These are phyloP conservation scores for Tanytarsus gracilentus DNA, from an alignment of 2,888 invertebrate genomes.

Conservation along the genomic window DNA sequence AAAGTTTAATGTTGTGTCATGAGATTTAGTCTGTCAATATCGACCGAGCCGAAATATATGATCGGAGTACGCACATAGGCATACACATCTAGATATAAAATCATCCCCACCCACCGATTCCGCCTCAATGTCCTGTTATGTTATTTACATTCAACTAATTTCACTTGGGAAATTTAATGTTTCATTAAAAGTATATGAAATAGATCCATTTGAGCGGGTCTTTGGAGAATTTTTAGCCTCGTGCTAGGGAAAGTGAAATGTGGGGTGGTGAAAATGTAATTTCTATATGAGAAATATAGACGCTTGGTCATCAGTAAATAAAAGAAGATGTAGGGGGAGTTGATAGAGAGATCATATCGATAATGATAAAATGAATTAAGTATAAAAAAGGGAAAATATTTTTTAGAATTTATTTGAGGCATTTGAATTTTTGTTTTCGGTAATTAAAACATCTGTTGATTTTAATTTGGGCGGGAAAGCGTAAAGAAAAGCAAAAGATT, in stretches of 20 bases:
- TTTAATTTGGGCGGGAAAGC: too few species aligned
- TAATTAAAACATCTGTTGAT: too few species aligned
- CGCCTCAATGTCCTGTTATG: background rate
- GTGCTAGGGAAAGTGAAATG: background rate
- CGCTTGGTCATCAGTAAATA: background rate
- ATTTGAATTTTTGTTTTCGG: too few species aligned
- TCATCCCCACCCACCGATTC: background rate
- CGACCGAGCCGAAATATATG: too few species aligned
- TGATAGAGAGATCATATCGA: constrained; percentile 9
- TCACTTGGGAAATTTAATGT: constrained; percentile 7
- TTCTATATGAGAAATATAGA: background rate
- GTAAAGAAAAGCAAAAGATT: too few species aligned
- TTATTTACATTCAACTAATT: constrained; percentile 11
- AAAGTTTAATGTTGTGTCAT: too few species aligned
- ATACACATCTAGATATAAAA: background rate
- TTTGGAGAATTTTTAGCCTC: background rate
- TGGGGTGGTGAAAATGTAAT: background rate
- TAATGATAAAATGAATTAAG: constrained; percentile 11
- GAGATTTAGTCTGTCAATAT: too few species aligned
- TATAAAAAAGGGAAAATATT: background rate
- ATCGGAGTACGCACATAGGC: too few species aligned
- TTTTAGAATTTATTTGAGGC: background rate
- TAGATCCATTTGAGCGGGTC: background rate
- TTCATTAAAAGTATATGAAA: constrained; percentile 12
- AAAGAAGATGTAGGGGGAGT: background rate